Evolutionary conservation across 2,113 vertebrate species (phyloP).

Genomic region (Xiphophorus hellerii): DNA sequence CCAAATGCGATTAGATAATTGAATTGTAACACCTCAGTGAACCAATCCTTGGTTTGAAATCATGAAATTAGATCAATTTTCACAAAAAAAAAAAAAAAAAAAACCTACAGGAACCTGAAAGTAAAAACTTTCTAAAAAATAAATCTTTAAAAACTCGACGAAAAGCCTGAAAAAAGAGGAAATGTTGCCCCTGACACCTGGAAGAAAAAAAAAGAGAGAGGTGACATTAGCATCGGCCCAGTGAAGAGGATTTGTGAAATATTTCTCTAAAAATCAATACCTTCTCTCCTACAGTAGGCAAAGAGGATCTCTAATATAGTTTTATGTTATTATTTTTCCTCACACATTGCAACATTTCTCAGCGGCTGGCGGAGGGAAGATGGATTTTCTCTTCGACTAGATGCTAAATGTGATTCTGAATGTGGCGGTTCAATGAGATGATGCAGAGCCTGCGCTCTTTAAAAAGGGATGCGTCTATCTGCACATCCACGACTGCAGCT

Average conservation of each 20-base stretch:
- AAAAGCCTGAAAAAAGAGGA: constrained; percentile 35
- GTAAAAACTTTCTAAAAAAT: constrained; percentile 42
- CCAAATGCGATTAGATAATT: constrained; percentile 76
- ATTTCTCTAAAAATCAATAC: constrained; percentile 81
- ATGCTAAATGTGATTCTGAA: constrained; percentile 76
- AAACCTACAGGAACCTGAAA: not conserved
- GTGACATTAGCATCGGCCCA: constrained; percentile 62
- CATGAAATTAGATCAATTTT: constrained; percentile 37
- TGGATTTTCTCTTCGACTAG: constrained; percentile 70
- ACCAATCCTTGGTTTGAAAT: constrained; percentile 51
- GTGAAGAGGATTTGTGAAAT: constrained; percentile 71
- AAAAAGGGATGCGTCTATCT: constrained; percentile 45
- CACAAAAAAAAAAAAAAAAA: not conserved
- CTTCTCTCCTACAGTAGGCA: constrained; percentile 64
- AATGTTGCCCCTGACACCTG: constrained; percentile 62
- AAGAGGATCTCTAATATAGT: constrained; percentile 78
- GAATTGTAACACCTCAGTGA: constrained; percentile 65
- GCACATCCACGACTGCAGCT: constrained; percentile 37
- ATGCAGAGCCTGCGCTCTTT: constrained; percentile 53
- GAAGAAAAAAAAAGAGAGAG: constrained; percentile 27
- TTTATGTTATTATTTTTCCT: constrained; percentile 78
- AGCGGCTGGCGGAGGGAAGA: constrained; percentile 58
- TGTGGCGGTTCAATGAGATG: constrained; percentile 66
- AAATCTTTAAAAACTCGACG: constrained; percentile 39
- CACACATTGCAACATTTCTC: constrained; percentile 75